Conservation (phyloP, 2,113 vertebrate genomes). For the Corvus hawaiiensis region DNA sequence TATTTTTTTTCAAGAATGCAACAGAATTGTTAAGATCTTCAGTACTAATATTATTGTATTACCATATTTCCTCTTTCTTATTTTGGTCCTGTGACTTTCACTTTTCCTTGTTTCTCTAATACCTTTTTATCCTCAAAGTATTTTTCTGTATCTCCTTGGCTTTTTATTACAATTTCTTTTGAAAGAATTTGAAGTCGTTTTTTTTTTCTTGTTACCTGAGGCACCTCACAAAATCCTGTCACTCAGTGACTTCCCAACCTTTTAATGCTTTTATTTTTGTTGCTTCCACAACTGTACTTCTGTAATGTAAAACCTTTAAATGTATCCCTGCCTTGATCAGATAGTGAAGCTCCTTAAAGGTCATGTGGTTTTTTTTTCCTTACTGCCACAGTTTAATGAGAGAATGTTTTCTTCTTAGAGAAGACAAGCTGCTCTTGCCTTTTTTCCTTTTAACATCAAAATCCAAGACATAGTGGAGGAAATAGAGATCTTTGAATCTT, state of each 20-base stretch:
- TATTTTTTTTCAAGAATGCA: not conserved
- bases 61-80: not conserved
- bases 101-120: not conserved
- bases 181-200: not conserved
- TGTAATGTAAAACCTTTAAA: not conserved
- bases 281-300: not conserved
- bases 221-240: not conserved
- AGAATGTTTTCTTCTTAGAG: not conserved
- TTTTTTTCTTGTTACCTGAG: not conserved
- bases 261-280: not conserved
- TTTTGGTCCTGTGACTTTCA: not conserved
- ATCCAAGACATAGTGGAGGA: not conserved
- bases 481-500: not conserved
- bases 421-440: not conserved
- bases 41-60: not conserved
- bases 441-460: not conserved
- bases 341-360: not conserved
- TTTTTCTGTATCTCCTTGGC: not conserved
- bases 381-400: not conserved
- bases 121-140: not conserved
- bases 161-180: not conserved
- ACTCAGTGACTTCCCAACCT: not conserved
- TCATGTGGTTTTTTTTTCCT: not conserved
- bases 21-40: not conserved
- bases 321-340: not conserved